Percentiles rank a stretch among this genome's conserved stretches.
These are phyloP conservation scores for human (Homo sapiens) DNA, from an alignment of 2,113 vertebrate genomes.

Conservation along the genomic window GRCh38 chr12:25749001-25749500, in stretches of 20 bases:
- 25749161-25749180: no score
- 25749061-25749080: neutral
- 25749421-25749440: neutral
- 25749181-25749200: no score
- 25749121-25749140: neutral
- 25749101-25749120: neutral
- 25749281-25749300: neutral
- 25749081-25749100: neutral
- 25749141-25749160: neutral
- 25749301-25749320: neutral
- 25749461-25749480: neutral
- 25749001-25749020: neutral
- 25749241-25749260: neutral
- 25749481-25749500: neutral
- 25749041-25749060: neutral
- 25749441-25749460: neutral
- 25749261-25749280: neutral
- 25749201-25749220: neutral
- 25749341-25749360: neutral
- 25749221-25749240: neutral
- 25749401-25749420: neutral
- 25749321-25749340: neutral
- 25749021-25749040: neutral
- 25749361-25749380: neutral
- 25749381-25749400: neutral